Evolutionary conservation across 2,888 invertebrate species (phyloP), one percentile per base, ranked within the genome.

Genomic region (Acanthosoma haemorrhoidale): DNA sequence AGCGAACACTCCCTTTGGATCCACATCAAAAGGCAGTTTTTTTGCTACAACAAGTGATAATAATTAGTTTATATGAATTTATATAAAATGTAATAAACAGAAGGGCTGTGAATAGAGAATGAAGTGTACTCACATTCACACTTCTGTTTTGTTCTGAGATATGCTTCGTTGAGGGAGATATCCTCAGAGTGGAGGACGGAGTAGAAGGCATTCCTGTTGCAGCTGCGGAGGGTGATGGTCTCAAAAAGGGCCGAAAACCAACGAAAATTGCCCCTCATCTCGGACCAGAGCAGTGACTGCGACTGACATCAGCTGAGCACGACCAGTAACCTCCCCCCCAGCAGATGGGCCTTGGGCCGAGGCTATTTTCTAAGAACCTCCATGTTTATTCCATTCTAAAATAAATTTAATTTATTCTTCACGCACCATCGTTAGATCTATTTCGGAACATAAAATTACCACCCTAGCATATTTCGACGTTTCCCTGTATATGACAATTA

Each of bases 1-100:
- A 11, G 96, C 95, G 82, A 96, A 98, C 2, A 98, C 94, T 41
- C 92, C 94, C 76, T 86, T 84, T 0, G 89, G 86, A 78, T 94
- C 91, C 1, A 94, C 94, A 84, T 94, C 90, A 78, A 87, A 87
- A 3, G 94, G 94, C 32, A 93, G 80, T 79, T 94, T 94, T 79
- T 93, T 93, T 1, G 92, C 93, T 93, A 77, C 72, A 83, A 82
- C 72, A 13, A 11, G 4, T 13, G 21, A 21, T 21, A 13, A 21
- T 1, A 51, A 8, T n/a, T 15, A 58, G 25, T 21, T 1, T 21
- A 57, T 13, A 58, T 4, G 16, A 32, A 59, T 15, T 4, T 3
- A 59, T 32, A 36, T 59, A 15, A 32, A 15, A 32, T 32, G 31
- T 5, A 15, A 15, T 31, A 29, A 4, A 15, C 0, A 9, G 21